Percentiles rank a stretch among this genome's conserved stretches.
Evolutionary conservation across 2,113 vertebrate genomes (phyloP).

Genomic region (Gymnogyps californianus): DNA sequence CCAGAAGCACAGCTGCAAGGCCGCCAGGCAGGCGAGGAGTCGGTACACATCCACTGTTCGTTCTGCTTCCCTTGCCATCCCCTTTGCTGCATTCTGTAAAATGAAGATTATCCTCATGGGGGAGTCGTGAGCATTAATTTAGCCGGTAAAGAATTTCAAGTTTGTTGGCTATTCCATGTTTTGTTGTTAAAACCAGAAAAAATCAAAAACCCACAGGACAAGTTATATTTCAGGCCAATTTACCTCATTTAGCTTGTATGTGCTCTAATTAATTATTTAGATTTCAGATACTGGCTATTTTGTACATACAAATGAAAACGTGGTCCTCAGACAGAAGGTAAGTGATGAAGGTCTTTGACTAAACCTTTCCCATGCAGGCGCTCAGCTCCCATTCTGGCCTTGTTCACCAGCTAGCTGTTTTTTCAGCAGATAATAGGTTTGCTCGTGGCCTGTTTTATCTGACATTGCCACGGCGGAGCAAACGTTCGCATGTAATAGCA

Average conservation of each 20-base stretch:
- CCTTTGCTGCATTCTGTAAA: neutral
- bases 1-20: neutral
- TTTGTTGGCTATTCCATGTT: neutral
- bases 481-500: neutral
- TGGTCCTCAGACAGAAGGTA: neutral
- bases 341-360: neutral
- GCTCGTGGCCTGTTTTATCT: neutral
- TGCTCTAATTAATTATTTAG: neutral
- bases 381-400: neutral
- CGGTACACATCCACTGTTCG: neutral
- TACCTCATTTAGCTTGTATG: neutral
- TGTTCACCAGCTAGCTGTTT: neutral
- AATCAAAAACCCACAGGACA: neutral
- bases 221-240: neutral
- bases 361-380: neutral
- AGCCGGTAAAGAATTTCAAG: neutral
- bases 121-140: neutral
- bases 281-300: neutral
- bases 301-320: neutral
- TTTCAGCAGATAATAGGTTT: neutral
- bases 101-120: neutral
- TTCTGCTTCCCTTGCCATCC: neutral
- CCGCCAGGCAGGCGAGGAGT: neutral
- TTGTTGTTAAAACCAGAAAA: neutral
- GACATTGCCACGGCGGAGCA: neutral